These are phyloP conservation scores for Arenicola marina DNA, from an alignment of 2,888 invertebrate genomes.

Conservation along the genomic window DNA sequence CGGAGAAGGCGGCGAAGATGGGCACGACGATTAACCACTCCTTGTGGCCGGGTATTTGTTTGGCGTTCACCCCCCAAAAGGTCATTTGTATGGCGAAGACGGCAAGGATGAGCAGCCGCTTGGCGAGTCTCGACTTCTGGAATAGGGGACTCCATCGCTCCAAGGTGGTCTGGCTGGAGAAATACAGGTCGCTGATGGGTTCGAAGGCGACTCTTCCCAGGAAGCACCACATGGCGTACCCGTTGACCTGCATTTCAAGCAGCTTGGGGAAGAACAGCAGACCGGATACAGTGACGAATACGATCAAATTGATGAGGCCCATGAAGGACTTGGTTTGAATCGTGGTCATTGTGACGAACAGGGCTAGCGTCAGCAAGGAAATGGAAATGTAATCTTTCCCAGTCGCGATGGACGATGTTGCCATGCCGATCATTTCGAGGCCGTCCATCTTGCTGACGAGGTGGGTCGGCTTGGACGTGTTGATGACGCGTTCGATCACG, in stretches of 20 bases:
- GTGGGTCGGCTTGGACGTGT: conserved; percentile 33
- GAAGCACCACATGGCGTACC: conserved; percentile 48
- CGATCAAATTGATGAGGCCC: conserved; percentile 41
- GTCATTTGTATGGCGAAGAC: conserved; percentile 42
- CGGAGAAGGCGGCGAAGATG: conserved; percentile 46
- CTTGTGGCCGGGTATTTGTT: conserved; percentile 51
- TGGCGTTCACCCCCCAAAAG: conserved; percentile 42
- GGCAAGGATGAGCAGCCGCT: conserved; percentile 40
- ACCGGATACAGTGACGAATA: conserved; percentile 37
- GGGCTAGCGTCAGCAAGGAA: conserved; percentile 43
- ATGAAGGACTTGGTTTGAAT: conserved; percentile 54
- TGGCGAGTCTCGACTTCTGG: conserved; percentile 36
- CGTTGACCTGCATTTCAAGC: conserved; percentile 44
- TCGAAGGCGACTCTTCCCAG: conserved; percentile 45
- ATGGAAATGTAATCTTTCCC: conserved; percentile 44
- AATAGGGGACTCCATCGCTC: conserved; percentile 54
- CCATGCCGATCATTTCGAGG: conserved; percentile 51
- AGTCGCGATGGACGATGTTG: conserved; percentile 45
- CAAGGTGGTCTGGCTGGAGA: conserved; percentile 48
- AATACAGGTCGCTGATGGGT: conserved; percentile 52
- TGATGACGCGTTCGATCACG: conserved; percentile 40
- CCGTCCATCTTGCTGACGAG: conserved; percentile 41
- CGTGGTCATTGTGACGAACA: conserved; percentile 45
- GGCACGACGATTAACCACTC: conserved; percentile 61
- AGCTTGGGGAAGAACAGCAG: conserved; percentile 44